phyloP scores from a whole-genome alignment of 2,888 invertebrate species.

The Laothoe populi region DNA sequence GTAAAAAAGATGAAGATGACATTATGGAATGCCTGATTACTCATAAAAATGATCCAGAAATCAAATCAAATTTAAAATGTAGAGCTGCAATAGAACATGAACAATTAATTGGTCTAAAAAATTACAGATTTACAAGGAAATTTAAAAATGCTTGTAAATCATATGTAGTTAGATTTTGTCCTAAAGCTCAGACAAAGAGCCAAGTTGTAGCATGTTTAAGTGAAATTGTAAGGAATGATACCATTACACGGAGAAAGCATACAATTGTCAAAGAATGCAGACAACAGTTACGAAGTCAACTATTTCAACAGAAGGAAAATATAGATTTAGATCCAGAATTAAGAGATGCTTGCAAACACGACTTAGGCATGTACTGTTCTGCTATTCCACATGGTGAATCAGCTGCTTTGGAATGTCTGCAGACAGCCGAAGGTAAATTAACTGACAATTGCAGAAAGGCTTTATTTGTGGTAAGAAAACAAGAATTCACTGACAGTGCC shows the following conservation, averaged over 20 bases:
- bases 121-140: constrained; percentile 96
- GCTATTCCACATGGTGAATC: constrained; percentile 88
- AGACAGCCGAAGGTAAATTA: constrained; percentile 86
- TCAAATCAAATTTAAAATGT: constrained; percentile 92
- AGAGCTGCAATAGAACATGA: constrained; percentile 98
- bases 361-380: constrained; percentile 90
- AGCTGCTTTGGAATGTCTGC: constrained; percentile 92
- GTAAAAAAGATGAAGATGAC: constrained; percentile 92
- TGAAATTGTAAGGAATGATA: constrained; percentile 95
- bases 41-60: constrained; percentile 94
- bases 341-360: constrained; percentile 91
- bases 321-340: constrained; percentile 94
- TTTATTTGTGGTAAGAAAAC: constrained; percentile 93
- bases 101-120: constrained; percentile 96
- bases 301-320: constrained; percentile 96
- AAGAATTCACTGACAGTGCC: constrained; percentile 93
- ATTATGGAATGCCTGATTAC: constrained; percentile 97
- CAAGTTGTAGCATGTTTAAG: constrained; percentile 94
- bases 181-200: constrained; percentile 89
- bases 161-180: constrained; percentile 89
- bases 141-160: constrained; percentile 97
- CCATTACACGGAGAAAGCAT: constrained; percentile 90
- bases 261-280: constrained; percentile 95
- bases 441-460: constrained; percentile 90
- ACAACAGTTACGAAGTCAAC: constrained; percentile 94